phyloP scores from a whole-genome alignment of 2,113 vertebrate species.

The Saguinus midas region DNA sequence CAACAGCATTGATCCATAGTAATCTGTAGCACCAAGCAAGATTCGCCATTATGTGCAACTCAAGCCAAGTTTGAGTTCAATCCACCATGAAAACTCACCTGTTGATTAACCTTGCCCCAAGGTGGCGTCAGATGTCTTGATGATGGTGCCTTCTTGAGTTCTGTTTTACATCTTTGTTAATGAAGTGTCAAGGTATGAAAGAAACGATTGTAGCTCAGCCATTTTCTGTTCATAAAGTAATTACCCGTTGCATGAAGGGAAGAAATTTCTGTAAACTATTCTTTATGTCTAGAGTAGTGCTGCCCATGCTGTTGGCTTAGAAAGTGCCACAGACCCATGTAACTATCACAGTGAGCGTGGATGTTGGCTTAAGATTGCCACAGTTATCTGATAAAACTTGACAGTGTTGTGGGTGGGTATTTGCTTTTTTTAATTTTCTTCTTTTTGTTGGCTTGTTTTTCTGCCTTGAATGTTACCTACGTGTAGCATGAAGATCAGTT shows the following conservation, averaged over 20 bases:
- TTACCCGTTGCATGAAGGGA: fast-evolving
- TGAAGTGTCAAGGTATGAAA: neutral
- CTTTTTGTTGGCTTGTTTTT: neutral
- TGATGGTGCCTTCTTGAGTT: neutral
- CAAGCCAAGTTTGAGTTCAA: neutral
- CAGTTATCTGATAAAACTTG: fast-evolving
- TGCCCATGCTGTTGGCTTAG: fast-evolving
- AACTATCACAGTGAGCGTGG: fast-evolving
- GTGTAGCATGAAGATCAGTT: neutral
- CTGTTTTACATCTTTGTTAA: neutral
- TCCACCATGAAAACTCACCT: neutral
- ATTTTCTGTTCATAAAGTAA: neutral
- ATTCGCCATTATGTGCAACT: fast-evolving
- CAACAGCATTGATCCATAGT: neutral
- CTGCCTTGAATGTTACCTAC: neutral
- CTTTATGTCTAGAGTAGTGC: neutral
- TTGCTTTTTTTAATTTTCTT: too few relatives aligned
- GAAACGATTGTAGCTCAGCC: fast-evolving
- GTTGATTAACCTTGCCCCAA: neutral
- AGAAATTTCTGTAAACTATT: neutral
- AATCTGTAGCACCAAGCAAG: too few relatives aligned
- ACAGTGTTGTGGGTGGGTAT: too few relatives aligned
- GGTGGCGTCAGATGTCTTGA: neutral
- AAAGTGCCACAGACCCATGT: fast-evolving
- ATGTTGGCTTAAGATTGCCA: too few relatives aligned